A percentile compares a stretch with the other conserved stretches of the same genome.
phyloP scores from a whole-genome alignment of 2,888 invertebrate species.

The Peribatodes rhomboidaria region DNA sequence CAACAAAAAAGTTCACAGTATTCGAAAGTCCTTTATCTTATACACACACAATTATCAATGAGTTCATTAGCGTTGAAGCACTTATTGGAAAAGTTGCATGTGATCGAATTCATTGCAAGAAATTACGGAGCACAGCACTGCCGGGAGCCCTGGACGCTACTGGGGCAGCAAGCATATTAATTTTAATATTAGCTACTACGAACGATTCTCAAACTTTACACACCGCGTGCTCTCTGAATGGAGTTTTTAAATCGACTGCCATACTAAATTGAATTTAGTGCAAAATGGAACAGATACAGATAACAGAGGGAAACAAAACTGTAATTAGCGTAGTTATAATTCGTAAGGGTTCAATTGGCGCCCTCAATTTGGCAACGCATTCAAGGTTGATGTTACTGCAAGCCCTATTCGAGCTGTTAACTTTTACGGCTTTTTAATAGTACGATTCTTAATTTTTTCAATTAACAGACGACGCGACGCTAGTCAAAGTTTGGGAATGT shows the following conservation, averaged over 20 bases:
- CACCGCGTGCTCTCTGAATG: slow-evolving; percentile 36
- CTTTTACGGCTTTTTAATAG: neutral
- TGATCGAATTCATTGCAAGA: slow-evolving; percentile 73
- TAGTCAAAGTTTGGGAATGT: slow-evolving; percentile 69
- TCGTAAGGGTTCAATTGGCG: slow-evolving; percentile 61
- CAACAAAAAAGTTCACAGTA: slow-evolving; percentile 58
- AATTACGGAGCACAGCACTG: slow-evolving; percentile 67
- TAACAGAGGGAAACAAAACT: slow-evolving; percentile 56
- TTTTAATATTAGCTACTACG: slow-evolving; percentile 82
- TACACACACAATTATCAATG: slow-evolving; percentile 77
- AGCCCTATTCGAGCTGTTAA: slow-evolving; percentile 46
- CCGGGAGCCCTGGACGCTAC: slow-evolving; percentile 77
- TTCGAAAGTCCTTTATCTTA: slow-evolving; percentile 72
- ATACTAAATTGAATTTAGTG: slow-evolving; percentile 32
- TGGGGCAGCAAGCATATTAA: slow-evolving; percentile 82
- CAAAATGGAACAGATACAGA: slow-evolving; percentile 48
- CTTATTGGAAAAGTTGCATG: slow-evolving; percentile 66
- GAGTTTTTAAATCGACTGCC: slow-evolving; percentile 36
- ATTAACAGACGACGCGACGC: neutral
- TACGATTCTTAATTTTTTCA: neutral
- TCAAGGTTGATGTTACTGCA: slow-evolving; percentile 56
- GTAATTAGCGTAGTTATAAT: slow-evolving; percentile 59
- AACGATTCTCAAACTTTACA: slow-evolving; percentile 73
- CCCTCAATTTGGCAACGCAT: slow-evolving; percentile 54
- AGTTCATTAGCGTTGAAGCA: slow-evolving; percentile 66